These are phyloP conservation scores for Pseudococcus longispinus DNA, from an alignment of 2,888 invertebrate genomes.

Conservation along the genomic window DNA sequence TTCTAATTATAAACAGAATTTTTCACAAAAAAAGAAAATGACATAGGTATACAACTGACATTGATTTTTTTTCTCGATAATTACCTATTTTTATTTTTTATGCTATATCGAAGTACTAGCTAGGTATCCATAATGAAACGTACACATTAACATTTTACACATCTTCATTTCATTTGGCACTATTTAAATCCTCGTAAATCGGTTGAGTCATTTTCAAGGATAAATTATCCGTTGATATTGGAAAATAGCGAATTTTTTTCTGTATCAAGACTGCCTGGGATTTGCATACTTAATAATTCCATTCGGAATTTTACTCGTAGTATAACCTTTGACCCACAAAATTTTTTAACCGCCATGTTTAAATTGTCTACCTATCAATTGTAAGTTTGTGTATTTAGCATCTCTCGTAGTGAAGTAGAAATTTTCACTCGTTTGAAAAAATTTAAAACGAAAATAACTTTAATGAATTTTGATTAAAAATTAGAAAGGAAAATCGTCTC, in stretches of 20 bases:
- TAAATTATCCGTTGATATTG: not conserved
- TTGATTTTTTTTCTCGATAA: not conserved
- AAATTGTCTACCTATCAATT: not conserved
- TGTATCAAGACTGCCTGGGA: not conserved
- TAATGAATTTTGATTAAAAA: no score
- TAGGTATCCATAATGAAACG: not conserved
- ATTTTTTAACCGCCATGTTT: not conserved
- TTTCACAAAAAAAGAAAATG: not conserved
- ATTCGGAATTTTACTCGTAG: not conserved
- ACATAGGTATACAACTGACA: not conserved
- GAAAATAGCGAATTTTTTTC: not conserved
- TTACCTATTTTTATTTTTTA: no score
- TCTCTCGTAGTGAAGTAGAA: no score
- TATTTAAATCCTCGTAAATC: slow-evolving; percentile 1
- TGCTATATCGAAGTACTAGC: not conserved
- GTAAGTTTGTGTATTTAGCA: no score
- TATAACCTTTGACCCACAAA: not conserved
- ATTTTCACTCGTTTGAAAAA: no score
- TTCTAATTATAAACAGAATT: not conserved
- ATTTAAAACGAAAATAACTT: no score
- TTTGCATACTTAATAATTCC: not conserved
- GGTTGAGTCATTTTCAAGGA: not conserved
- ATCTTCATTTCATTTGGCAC: not conserved
- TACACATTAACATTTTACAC: not conserved
- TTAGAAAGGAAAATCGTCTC: no score